Evolutionary conservation across 2,888 invertebrate species (phyloP), one percentile per base, ranked within the genome.

Genomic region (Sinelater perroti): DNA sequence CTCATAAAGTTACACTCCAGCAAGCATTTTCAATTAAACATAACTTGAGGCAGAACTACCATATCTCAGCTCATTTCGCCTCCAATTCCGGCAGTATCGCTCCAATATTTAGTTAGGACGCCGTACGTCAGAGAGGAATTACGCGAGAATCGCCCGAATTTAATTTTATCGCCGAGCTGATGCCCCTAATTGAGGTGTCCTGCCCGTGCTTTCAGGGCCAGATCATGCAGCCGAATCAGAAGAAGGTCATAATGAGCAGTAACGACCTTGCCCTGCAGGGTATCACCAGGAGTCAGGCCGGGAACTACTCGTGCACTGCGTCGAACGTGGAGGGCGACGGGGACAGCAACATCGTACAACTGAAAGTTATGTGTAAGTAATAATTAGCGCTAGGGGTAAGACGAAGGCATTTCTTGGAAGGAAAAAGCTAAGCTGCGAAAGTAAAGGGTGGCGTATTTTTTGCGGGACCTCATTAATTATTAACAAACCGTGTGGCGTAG

Each of bases 261-360:
- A 89, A 89, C 55, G 89, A 89, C 74, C 79, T 95, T 66, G 94
- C 91, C 0, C 80, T 95, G 60, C 92, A 93, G 77, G 86, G 85
- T 46, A 91, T 94, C 31, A 87, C 87, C 56, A 84, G 90, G 68
- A 86, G 85, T 65, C 92, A 92, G 74, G 90, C 92, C 1, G 95
- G 95, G 45, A 89, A 90, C 79, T 95, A 95, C 78, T 87, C 90
- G 24, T 95, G 95, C 77, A 88, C 91, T 16, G 95, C 93, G 1
- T 93, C 92, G 42, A 95, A 95, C 74, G 92, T 93, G 8, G 94
- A 95, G 78, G 95, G 95, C 1, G 94, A 94, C 69, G 94, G 94
- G 6, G 87, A 87, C 70, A 94, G 94, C 65, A 87, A 88, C 70
- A 83, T 85, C 36, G 89, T 94, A 30, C 85, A 87, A 72, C 82